phyloP scores from a whole-genome alignment of 2,113 vertebrate species.

The Alethe castanea region DNA sequence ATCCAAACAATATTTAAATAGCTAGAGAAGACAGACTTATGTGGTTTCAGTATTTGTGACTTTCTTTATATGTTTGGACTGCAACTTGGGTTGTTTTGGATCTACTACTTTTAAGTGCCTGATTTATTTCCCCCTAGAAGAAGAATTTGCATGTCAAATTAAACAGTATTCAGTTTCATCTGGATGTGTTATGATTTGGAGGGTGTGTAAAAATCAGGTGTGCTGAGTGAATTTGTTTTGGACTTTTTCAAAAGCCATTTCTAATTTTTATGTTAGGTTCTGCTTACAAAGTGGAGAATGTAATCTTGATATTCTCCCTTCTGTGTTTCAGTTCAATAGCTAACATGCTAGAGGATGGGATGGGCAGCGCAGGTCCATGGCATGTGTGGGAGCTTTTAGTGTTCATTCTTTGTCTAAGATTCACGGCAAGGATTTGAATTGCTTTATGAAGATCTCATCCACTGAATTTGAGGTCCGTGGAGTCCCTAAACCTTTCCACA shows the following conservation, averaged over 20 bases:
- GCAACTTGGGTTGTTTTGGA: not conserved
- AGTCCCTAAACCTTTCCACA: not conserved
- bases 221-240: not conserved
- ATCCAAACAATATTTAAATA: not conserved
- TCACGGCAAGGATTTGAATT: not conserved
- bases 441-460: not conserved
- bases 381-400: accelerated
- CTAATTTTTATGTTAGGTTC: not conserved
- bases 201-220: not conserved
- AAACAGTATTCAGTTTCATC: not conserved
- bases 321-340: not conserved
- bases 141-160: no score
- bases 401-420: not conserved
- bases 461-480: not conserved
- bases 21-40: not conserved
- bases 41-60: not conserved
- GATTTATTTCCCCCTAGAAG: not conserved
- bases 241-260: not conserved
- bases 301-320: not conserved
- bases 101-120: not conserved
- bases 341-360: not conserved
- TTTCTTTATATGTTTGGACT: not conserved
- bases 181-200: not conserved
- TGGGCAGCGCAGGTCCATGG: not conserved
- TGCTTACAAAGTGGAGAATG: not conserved